A percentile compares a stretch with the other conserved stretches of the same genome.
Conservation (phyloP, 1,140 invertebrate species). For the Heliconius melpomene region DNA sequence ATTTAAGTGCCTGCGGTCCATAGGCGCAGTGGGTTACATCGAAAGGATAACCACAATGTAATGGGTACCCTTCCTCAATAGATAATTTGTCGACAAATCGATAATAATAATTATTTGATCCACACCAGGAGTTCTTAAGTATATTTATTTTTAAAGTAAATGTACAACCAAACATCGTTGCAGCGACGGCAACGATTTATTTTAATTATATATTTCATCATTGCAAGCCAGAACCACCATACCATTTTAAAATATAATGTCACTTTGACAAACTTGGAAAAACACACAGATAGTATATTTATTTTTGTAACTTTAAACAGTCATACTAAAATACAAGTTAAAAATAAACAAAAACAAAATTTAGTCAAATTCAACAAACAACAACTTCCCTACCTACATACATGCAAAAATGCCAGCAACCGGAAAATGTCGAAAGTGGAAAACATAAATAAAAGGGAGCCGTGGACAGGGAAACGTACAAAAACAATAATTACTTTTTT, state of each 20-base stretch:
- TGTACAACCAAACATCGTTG: too few species aligned
- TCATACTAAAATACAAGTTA: background rate
- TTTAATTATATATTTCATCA: too few species aligned
- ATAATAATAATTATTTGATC: too few species aligned
- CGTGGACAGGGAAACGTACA: background rate
- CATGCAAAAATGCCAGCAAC: background rate
- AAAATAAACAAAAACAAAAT: background rate
- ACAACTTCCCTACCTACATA: background rate
- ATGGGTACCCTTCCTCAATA: too few species aligned
- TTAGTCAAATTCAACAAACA: background rate
- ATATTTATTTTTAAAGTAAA: too few species aligned
- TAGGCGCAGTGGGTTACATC: too few species aligned
- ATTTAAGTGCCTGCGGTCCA: too few species aligned
- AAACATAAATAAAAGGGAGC: constrained; percentile 6
- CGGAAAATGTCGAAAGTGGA: background rate
- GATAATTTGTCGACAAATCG: too few species aligned
- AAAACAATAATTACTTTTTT: constrained; percentile 34
- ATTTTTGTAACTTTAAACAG: background rate
- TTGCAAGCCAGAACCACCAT: too few species aligned
- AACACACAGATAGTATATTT: background rate
- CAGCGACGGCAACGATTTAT: too few species aligned
- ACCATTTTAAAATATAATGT: background rate
- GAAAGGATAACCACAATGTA: too few species aligned
- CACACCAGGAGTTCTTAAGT: too few species aligned
- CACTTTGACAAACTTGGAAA: background rate